Base-by-base conservation (phyloP, 1,140 invertebrate species). In the Ditylenchus dipsaci region DNA sequence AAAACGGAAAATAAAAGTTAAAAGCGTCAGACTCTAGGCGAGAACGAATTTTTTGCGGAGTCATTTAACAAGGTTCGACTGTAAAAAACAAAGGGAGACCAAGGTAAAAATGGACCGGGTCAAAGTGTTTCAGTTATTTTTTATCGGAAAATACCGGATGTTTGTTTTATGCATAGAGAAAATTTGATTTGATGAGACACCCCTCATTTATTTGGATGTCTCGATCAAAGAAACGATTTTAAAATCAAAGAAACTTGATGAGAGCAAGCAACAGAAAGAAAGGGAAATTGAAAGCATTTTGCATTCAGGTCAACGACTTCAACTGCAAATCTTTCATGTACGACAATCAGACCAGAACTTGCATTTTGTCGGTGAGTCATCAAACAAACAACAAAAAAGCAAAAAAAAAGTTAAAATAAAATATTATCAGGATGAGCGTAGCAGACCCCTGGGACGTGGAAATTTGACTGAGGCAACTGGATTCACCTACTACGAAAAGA, bases 271-370 rank as follows among this genome's bases (percentile, higher is more conserved):
- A 33, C 3, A 61, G 19, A 61, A 27, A 61, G 38, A 61, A 61
- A 33, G 8, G 29, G 19, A 33, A 61, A 33, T 7, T 61, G 29
- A 33, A 33, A 61, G 29, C 27, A 59, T 15, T 13, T 61, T 5
- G 3, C 21, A 47, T 75, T 75, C 66, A 73, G 78, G 71, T 68
- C 57, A 81, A 83, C 63, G 80, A 82, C 63, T 82, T 82, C 74
- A 82, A 83, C 69, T 82, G 80, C 78, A 82, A 82, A 67, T 72
- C 81, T 15, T 82, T 82, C 78, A 82, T 83, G 81, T 82, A 82
- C 69, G 77, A 78, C 63, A 76, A 79, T 47, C 45, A 67, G 33
- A 78, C 71, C 47, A 67, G 75, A 23, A 81, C 71, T 19, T 82
- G 80, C 60, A 74, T 78, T 58, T 68, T 82, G 11, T 78, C 79